Conservation (phyloP, 1,140 invertebrate species). For the Heliconius hewitsoni region DNA sequence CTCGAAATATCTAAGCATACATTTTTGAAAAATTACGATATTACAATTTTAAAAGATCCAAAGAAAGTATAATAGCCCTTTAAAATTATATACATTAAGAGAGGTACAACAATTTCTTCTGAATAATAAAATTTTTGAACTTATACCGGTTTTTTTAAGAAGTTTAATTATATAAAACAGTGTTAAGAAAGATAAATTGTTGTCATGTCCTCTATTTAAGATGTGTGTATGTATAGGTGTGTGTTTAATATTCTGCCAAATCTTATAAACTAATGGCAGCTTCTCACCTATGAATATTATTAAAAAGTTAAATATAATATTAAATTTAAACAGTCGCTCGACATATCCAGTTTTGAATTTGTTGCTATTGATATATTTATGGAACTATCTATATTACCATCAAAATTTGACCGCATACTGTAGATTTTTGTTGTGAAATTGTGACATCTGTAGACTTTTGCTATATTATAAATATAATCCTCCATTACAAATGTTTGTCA, state of each 20-base stretch:
- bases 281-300: not conserved
- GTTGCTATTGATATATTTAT: not conserved
- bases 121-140: not conserved
- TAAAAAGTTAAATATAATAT: not conserved
- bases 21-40: no score
- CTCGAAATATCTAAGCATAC: no score
- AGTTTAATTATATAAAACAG: not conserved
- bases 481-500: no score
- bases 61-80: no score
- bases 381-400: not conserved
- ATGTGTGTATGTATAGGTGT: not conserved
- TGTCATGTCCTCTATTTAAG: slow-evolving; percentile 3
- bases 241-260: slow-evolving; percentile 5
- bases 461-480: no score
- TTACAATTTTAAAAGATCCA: no score
- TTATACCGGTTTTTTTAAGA: not conserved
- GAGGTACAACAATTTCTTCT: no score
- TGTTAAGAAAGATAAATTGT: not conserved
- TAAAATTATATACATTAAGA: no score
- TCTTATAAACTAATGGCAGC: slow-evolving; percentile 4
- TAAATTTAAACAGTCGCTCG: not conserved
- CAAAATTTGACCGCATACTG: not conserved
- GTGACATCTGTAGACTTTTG: no score
- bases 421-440: not conserved
- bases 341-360: slow-evolving; percentile 2